Conservation (phyloP, 2,888 invertebrate species). For the Meloe dianella region DNA sequence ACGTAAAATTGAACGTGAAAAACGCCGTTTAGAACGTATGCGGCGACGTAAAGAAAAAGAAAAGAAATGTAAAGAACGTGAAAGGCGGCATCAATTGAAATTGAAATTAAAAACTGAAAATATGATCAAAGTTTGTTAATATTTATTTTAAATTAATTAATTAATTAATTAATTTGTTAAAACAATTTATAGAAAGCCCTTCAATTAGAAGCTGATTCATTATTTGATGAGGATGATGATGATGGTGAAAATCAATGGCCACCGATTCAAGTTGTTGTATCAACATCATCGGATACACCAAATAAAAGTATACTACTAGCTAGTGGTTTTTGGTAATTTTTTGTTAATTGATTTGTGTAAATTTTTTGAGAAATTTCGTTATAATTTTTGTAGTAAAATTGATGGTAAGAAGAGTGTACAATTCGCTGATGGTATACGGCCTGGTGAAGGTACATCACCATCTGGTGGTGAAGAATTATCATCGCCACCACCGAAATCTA, state of each 20-base stretch:
- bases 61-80: constrained; percentile 53
- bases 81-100: constrained; percentile 53
- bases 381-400: constrained; percentile 9
- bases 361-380: neutral
- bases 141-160: constrained; percentile 7
- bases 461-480: constrained; percentile 67
- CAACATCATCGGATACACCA: constrained; percentile 45
- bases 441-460: constrained; percentile 66
- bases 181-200: constrained; percentile 45
- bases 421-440: constrained; percentile 68
- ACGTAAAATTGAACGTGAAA: constrained; percentile 54
- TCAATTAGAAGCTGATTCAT: constrained; percentile 43
- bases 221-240: constrained; percentile 31
- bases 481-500: constrained; percentile 63
- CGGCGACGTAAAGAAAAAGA: constrained; percentile 55
- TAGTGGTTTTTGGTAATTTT: constrained; percentile 61
- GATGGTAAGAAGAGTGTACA: constrained; percentile 61
- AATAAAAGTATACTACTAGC: constrained; percentile 65
- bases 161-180: constrained; percentile 14
- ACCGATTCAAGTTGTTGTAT: constrained; percentile 45
- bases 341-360: constrained; percentile 15
- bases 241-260: constrained; percentile 50
- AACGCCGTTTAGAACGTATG: constrained; percentile 54
- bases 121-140: constrained; percentile 56
- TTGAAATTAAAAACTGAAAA: constrained; percentile 56